Evolutionary conservation across 1,140 invertebrate genomes (phyloP).

Genomic region (Heliothis virescens): DNA sequence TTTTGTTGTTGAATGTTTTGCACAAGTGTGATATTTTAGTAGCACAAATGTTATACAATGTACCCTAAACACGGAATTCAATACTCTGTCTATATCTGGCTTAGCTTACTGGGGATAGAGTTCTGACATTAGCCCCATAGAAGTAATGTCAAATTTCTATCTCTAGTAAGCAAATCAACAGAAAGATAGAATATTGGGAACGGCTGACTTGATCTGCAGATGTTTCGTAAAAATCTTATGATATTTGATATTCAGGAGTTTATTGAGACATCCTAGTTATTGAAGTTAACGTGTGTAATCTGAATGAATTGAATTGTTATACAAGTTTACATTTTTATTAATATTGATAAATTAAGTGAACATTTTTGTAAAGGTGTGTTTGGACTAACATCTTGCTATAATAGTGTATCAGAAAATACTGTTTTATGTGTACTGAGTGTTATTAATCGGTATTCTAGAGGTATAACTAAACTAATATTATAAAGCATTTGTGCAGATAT

Average conservation of each 20-base stretch:
- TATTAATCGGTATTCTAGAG: no score
- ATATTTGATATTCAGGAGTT: slow-evolving; percentile 37
- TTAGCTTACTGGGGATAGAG: no score
- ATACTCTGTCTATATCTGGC: no score
- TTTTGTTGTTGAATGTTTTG: slow-evolving; percentile 35
- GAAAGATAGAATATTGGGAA: no score
- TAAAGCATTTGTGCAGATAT: not conserved
- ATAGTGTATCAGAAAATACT: no score
- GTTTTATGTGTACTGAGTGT: no score
- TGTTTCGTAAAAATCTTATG: slow-evolving; percentile 34
- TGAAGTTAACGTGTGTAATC: slow-evolving; percentile 19
- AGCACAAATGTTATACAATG: slow-evolving; percentile 21
- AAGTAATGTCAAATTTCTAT: no score
- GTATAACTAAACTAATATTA: no score
- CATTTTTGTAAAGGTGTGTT: slow-evolving; percentile 5
- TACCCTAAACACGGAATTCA: not conserved
- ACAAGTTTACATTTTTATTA: slow-evolving; percentile 29
- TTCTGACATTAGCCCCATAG: no score
- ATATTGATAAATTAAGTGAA: slow-evolving; percentile 28
- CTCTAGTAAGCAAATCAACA: no score
- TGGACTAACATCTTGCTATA: not conserved
- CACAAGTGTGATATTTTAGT: slow-evolving; percentile 45
- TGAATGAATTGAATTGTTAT: slow-evolving; percentile 38
- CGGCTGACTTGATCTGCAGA: slow-evolving; percentile 8
- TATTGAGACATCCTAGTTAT: slow-evolving; percentile 14